These are phyloP conservation scores for Scarus forsteni DNA, from an alignment of 2,797 vertebrate genomes.

Conservation along the genomic window DNA sequence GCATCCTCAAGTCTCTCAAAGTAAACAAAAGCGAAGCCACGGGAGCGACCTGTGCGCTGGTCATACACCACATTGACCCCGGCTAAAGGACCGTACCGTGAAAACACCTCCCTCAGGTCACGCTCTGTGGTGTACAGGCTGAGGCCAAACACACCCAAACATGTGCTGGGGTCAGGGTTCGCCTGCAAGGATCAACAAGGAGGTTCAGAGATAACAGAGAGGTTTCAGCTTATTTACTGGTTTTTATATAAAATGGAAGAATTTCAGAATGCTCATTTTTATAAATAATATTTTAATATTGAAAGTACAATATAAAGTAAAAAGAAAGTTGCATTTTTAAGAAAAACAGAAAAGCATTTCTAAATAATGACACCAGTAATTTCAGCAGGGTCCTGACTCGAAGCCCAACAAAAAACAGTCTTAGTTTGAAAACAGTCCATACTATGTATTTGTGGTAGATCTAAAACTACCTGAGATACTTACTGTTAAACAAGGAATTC, in stretches of 20 bases:
- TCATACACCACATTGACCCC: conserved; percentile 96
- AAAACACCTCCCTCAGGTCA: conserved; percentile 94
- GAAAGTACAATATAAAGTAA: too few species aligned
- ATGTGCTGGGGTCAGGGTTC: conserved; percentile 94
- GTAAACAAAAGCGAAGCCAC: conserved; percentile 96
- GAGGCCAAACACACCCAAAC: conserved; percentile 94
- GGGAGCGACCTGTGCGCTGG: conserved; percentile 92
- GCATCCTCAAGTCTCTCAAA: conserved; percentile 94
- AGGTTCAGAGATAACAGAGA: conserved; percentile 14
- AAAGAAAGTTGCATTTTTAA: too few species aligned
- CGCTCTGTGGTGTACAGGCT: conserved; percentile 95
- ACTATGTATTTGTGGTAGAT: neutral
- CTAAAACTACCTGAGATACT: neutral
- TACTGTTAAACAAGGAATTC: neutral
- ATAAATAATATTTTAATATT: too few species aligned
- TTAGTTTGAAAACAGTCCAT: too few species aligned
- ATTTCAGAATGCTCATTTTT: too few species aligned
- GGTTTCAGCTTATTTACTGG: neutral
- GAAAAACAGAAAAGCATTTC: neutral
- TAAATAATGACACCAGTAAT: too few species aligned
- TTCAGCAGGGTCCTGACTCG: too few species aligned
- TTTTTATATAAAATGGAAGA: too few species aligned
- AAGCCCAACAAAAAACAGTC: too few species aligned
- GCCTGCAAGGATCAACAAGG: conserved; percentile 82
- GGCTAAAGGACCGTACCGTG: conserved; percentile 90